Base-by-base conservation (phyloP, 2,797 vertebrate genomes). In the Meriones psammophilus region DNA sequence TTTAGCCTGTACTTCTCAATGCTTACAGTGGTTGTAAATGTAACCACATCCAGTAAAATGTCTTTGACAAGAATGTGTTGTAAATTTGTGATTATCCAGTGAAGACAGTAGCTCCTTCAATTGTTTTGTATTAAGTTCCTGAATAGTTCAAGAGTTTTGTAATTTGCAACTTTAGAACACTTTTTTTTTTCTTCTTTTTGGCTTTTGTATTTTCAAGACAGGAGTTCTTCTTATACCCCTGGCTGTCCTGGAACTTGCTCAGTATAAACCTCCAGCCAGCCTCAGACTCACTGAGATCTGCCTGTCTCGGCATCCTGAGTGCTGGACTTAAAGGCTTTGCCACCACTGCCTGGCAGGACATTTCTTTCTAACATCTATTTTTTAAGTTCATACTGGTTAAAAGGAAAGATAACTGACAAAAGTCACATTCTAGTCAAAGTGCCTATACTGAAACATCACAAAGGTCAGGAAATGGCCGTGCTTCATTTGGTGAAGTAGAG, bases 61-160 rank as follows among this genome's bases (percentile, higher is more conserved):
- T 36, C 42, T 56, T 89, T 84, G 80, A 30, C 46, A 54, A 50
- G 76, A 58, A 62, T 42, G 9, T 54, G 1, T 36, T 64, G 4
- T 56, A 9, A 77, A 17, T 95, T 77, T 39, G 46, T 1, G 18
- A 86, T 92, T 69, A 56, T 50, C 87, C 33, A n/a, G 0, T 60
- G 36, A 71, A 89, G n/a, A 22, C 36, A 33, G 0, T 78, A 24
- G 18, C 30, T 73, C 13, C 74, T 88, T 36, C 8, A 60, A 39
- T 73, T 83, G 3, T 66, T 56, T 88, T 81, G 6, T 94, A 30
- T 42, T 62, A 64, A 8, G 56, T 33, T 74, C 84, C 33, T 93
- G 80, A 88, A 66, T 30, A 26, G n/a, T 83, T 92, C 42, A 85
- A 88, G 76, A 60, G 22, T 20, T 77, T 92, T 89, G 17, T 71